Evolutionary conservation across 2,888 invertebrate species (phyloP).

Genomic region (Stenodera caucasica): DNA sequence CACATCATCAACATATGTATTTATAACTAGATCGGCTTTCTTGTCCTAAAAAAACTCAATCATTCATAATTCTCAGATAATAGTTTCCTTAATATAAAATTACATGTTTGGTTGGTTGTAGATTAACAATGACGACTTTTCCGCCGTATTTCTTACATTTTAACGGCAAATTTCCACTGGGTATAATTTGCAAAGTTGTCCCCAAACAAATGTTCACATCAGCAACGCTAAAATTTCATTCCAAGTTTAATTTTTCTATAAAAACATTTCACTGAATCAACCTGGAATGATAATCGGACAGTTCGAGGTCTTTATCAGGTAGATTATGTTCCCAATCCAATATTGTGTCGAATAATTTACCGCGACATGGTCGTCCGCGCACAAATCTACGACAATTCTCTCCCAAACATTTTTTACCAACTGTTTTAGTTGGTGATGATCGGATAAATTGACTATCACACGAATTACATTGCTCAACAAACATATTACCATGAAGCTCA

Average conservation of each 20-base stretch:
- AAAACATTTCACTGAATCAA: constrained; percentile 50
- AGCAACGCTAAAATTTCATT: constrained; percentile 70
- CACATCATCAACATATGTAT: constrained; percentile 86
- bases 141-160: constrained; percentile 83
- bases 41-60: constrained; percentile 71
- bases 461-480: constrained; percentile 87
- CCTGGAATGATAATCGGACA: constrained; percentile 87
- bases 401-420: constrained; percentile 75
- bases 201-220: constrained; percentile 94
- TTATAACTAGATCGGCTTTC: constrained; percentile 85
- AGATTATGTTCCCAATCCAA: constrained; percentile 97
- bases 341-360: constrained; percentile 85
- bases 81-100: constrained; percentile 45
- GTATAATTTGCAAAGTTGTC: constrained; percentile 96
- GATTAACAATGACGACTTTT: constrained; percentile 88
- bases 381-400: constrained; percentile 64
- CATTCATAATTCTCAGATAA: not conserved
- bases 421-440: constrained; percentile 74
- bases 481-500: constrained; percentile 98
- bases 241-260: too few species aligned
- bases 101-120: constrained; percentile 98
- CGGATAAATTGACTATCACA: constrained; percentile 89
- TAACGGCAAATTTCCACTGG: constrained; percentile 92
- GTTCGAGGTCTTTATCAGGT: constrained; percentile 81
- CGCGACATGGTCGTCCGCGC: constrained; percentile 77